Percentiles rank a stretch among this genome's conserved stretches.
These are phyloP conservation scores for Danio albolineatus DNA, from an alignment of 2,797 vertebrate species.

Conservation along the genomic window DNA sequence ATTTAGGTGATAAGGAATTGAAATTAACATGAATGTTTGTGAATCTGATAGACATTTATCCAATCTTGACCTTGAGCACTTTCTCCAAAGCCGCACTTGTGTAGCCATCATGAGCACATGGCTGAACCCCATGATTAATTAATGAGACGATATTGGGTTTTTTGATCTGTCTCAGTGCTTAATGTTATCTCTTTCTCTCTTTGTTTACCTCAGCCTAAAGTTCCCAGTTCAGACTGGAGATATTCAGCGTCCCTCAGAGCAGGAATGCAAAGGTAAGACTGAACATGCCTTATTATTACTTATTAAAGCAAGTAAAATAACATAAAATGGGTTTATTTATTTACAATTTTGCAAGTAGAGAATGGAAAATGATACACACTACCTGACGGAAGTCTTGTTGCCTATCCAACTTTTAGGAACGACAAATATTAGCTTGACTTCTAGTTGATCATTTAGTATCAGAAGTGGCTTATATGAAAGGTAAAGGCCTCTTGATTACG, in stretches of 20 bases:
- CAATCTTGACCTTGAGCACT: conserved; percentile 15
- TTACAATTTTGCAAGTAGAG: no score
- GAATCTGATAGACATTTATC: conserved; percentile 38
- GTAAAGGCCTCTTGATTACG: no score
- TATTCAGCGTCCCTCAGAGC: conserved; percentile 97
- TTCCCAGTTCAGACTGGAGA: conserved; percentile 92
- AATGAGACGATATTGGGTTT: conserved; percentile 70
- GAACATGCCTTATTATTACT: not conserved
- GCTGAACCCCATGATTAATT: conserved; percentile 69
- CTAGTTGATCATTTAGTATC: no score
- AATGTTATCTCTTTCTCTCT: conserved; percentile 54
- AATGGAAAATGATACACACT: no score
- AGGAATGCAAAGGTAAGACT: conserved; percentile 95
- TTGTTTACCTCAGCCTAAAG: conserved; percentile 84
- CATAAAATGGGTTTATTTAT: no score
- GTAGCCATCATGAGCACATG: conserved; percentile 33
- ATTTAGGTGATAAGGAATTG: conserved; percentile 28
- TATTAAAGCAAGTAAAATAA: not conserved
- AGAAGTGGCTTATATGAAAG: no score
- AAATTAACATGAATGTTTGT: conserved; percentile 10
- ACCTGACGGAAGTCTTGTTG: no score
- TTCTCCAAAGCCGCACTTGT: conserved; percentile 22
- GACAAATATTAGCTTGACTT: no score
- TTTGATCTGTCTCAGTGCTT: conserved; percentile 59
- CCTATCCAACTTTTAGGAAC: no score